Evolutionary conservation across 2,888 invertebrate genomes (phyloP).

Genomic region (Apamea sordens): DNA sequence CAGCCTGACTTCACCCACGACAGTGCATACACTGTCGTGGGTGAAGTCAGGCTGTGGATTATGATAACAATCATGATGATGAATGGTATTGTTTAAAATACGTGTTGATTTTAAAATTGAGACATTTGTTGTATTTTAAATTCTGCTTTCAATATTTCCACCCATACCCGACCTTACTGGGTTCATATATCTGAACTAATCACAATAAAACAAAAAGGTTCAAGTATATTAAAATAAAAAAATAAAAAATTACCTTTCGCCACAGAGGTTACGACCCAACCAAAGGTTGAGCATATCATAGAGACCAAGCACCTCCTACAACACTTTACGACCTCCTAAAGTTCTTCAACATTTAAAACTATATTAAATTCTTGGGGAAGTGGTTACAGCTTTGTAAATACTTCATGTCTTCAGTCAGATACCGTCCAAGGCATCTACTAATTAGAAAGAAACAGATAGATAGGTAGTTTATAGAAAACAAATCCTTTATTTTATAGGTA

Average conservation of each 20-base stretch:
- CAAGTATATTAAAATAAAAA: constrained; percentile 42
- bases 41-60: no score
- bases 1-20: no score
- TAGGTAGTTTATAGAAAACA: background rate
- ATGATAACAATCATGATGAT: no score
- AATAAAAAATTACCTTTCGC: constrained; percentile 23
- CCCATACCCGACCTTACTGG: background rate
- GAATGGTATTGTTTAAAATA: background rate
- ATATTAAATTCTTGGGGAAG: constrained; percentile 49
- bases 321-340: constrained; percentile 55
- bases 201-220: constrained; percentile 46
- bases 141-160: background rate
- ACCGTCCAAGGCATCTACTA: background rate
- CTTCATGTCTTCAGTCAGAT: background rate
- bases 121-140: background rate
- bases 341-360: constrained; percentile 58
- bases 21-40: no score
- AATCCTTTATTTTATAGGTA: background rate
- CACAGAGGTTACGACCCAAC: constrained; percentile 47
- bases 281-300: constrained; percentile 34
- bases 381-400: constrained; percentile 9
- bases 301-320: constrained; percentile 31
- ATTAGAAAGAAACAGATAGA: background rate
- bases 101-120: no score
- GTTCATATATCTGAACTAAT: constrained; percentile 35